These are phyloP conservation scores for Picathartes gymnocephalus DNA, from an alignment of 2,113 vertebrate species.

Conservation along the genomic window DNA sequence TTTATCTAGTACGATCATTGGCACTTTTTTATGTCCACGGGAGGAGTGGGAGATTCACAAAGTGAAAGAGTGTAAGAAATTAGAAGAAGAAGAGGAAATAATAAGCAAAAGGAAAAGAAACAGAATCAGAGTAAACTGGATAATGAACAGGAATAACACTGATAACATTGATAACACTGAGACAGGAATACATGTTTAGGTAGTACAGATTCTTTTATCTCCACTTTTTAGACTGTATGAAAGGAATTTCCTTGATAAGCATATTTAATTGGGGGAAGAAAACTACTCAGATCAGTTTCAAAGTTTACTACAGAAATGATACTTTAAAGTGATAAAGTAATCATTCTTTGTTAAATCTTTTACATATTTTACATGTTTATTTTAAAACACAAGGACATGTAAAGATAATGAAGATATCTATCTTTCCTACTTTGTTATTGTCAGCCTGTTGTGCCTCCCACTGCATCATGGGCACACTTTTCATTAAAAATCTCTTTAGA, in stretches of 20 bases:
- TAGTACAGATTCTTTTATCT: not conserved
- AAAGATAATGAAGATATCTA: not conserved
- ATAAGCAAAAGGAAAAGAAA: not conserved
- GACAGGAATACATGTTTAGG: not conserved
- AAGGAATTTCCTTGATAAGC: not conserved
- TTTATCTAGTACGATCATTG: not conserved
- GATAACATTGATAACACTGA: not conserved
- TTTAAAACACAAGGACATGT: not conserved
- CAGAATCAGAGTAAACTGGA: not conserved
- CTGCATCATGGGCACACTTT: not conserved
- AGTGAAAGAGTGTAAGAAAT: not conserved
- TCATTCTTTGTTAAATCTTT: not conserved
- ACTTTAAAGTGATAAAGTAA: not conserved
- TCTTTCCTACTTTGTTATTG: not conserved
- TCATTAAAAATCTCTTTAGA: not conserved
- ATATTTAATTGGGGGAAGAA: not conserved
- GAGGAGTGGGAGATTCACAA: not conserved
- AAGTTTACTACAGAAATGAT: not conserved
- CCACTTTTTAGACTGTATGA: not conserved
- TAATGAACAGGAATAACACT: not conserved
- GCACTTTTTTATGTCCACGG: not conserved
- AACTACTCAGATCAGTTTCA: not conserved
- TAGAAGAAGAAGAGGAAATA: not conserved
- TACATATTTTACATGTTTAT: not conserved
- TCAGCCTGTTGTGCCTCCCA: not conserved